A percentile compares a stretch with the other conserved stretches of the same genome.
Evolutionary conservation across 2,113 vertebrate genomes (phyloP).

Genomic region (Chionodraco myersi): DNA sequence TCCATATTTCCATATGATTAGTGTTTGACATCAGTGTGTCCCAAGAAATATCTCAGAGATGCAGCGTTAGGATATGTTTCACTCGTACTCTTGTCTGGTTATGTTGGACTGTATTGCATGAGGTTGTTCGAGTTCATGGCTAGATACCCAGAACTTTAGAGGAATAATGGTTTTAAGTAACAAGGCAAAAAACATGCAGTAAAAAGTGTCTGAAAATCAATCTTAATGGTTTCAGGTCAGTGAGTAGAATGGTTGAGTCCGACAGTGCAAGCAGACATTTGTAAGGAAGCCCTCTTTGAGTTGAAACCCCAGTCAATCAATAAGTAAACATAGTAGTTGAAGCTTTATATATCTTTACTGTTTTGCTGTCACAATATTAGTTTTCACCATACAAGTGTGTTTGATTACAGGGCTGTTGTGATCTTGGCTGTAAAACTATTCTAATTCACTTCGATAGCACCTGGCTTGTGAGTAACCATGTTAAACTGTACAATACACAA

Average conservation of each 20-base stretch:
- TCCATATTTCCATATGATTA: constrained; percentile 11
- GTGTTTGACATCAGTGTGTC: neutral
- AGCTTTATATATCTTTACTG: constrained; percentile 10
- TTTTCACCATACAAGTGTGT: neutral
- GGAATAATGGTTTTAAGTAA: constrained; percentile 15
- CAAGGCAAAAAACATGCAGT: neutral
- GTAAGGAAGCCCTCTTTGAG: constrained; percentile 5
- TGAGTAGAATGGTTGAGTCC: neutral
- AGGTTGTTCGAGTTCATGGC: neutral
- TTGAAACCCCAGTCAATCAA: constrained; percentile 40
- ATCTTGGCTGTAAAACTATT: neutral
- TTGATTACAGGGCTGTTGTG: neutral
- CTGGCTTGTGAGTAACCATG: neutral
- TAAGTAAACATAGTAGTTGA: constrained; percentile 13
- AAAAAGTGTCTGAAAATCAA: constrained; percentile 34
- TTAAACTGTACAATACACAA: neutral
- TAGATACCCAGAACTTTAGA: neutral
- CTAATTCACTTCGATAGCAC: neutral
- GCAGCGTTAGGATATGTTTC: neutral
- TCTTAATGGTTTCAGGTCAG: constrained; percentile 16
- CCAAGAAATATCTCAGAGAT: neutral
- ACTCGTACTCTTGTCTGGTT: neutral
- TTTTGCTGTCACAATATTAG: constrained; percentile 3
- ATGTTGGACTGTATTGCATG: neutral
- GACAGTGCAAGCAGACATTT: constrained; percentile 16